These are phyloP conservation scores for Drosophila auraria DNA, from an alignment of 1,140 invertebrate species.

Conservation along the genomic window DNA sequence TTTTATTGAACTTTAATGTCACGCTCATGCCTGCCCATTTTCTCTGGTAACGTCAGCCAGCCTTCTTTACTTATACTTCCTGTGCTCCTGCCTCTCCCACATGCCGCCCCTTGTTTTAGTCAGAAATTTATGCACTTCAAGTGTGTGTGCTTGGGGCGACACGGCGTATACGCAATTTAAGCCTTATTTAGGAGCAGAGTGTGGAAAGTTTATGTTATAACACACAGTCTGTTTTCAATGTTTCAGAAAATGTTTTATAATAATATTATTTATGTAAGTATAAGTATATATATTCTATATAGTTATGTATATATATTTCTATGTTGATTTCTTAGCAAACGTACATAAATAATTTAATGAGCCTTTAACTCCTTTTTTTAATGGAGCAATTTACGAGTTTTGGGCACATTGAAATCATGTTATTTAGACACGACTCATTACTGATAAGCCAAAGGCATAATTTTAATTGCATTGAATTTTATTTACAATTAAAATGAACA, in stretches of 20 bases:
- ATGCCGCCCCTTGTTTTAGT: not conserved
- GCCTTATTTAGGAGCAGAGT: conserved; percentile 14
- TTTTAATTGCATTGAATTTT: conserved; percentile 50
- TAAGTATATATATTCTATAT: not conserved
- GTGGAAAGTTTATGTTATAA: not conserved
- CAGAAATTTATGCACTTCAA: conserved; percentile 59
- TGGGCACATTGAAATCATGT: conserved; percentile 12
- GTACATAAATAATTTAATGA: conserved; percentile 2
- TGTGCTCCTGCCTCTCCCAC: conserved; percentile 2
- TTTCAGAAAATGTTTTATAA: not conserved
- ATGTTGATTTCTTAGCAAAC: conserved; percentile 5
- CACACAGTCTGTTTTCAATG: not conserved
- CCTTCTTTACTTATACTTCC: not conserved
- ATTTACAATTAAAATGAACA: conserved; percentile 63
- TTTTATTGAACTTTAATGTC: conserved; percentile 73
- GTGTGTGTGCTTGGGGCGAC: conserved; percentile 14
- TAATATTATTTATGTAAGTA: not conserved
- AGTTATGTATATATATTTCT: not conserved
- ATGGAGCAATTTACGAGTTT: conserved; percentile 5
- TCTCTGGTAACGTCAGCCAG: not conserved
- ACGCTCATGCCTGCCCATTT: conserved; percentile 57
- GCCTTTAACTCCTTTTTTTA: not conserved
- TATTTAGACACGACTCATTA: conserved; percentile 21
- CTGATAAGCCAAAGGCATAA: not conserved
- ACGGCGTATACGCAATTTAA: conserved; percentile 25